These are phyloP conservation scores for Chouioia cunea DNA, from an alignment of 2,888 invertebrate species.

Conservation along the genomic window DNA sequence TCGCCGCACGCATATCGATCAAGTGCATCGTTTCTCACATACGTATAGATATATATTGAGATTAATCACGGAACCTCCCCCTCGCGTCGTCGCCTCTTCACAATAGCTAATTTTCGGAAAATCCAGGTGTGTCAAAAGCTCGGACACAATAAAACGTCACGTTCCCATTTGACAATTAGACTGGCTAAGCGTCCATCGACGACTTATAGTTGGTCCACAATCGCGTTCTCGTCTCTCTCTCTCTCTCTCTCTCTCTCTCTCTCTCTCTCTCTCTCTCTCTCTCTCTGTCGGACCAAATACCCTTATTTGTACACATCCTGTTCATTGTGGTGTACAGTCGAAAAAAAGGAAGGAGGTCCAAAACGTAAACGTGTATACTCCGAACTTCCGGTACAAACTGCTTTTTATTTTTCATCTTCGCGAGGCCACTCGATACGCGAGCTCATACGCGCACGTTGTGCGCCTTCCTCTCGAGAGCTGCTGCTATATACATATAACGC, in stretches of 20 bases:
- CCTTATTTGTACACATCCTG: slow-evolving; percentile 69
- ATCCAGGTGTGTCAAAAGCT: slow-evolving; percentile 63
- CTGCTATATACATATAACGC: too few relatives aligned
- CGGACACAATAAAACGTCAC: slow-evolving; percentile 64
- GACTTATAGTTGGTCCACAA: slow-evolving; percentile 52
- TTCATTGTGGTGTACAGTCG: slow-evolving; percentile 62
- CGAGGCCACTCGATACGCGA: slow-evolving; percentile 27
- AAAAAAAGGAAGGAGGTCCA: slow-evolving; percentile 33
- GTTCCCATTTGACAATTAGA: slow-evolving; percentile 52
- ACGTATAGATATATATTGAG: too few relatives aligned
- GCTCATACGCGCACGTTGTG: slow-evolving; percentile 13
- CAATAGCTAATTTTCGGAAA: too few relatives aligned
- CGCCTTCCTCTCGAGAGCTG: slow-evolving; percentile 19
- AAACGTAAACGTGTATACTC: slow-evolving; percentile 46
- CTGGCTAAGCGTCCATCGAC: slow-evolving; percentile 45
- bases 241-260: slow-evolving; percentile 38
- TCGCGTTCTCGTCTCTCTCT: slow-evolving; percentile 49
- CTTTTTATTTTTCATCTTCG: neutral
- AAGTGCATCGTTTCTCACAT: too few relatives aligned
- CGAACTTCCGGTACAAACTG: slow-evolving; percentile 9
- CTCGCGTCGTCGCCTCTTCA: too few relatives aligned
- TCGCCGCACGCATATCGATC: neutral
- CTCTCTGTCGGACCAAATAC: slow-evolving; percentile 56
- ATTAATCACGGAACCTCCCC: neutral
- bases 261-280: slow-evolving; percentile 38